Percentiles rank a stretch among this genome's conserved stretches.
Evolutionary conservation across 2,888 invertebrate species (phyloP).

Genomic region (Lomographa bimaculata): DNA sequence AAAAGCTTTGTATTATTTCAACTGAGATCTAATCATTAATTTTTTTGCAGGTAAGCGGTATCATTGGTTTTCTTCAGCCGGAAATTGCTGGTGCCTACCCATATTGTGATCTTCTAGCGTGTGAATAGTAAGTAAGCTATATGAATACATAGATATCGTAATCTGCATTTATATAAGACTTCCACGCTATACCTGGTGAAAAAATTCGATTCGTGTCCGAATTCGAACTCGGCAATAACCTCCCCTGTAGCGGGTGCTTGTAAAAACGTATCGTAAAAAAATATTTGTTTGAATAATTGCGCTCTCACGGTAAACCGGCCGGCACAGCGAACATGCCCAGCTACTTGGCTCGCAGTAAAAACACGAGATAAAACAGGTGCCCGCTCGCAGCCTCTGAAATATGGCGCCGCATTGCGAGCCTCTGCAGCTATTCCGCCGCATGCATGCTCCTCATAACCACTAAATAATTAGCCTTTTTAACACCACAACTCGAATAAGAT

Average conservation of each 20-base stretch:
- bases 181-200: too few species aligned
- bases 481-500: slow-evolving; percentile 1
- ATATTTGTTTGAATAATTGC: slow-evolving; percentile 36
- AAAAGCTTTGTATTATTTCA: too few species aligned
- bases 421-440: slow-evolving; percentile 48
- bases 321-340: slow-evolving; percentile 26
- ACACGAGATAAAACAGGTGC: slow-evolving; percentile 74
- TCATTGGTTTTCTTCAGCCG: too few species aligned
- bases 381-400: slow-evolving; percentile 57
- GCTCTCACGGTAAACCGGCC: slow-evolving; percentile 22
- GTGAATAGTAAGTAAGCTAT: too few species aligned
- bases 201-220: background rate
- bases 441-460: slow-evolving; percentile 22
- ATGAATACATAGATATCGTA: too few species aligned
- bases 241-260: slow-evolving; percentile 24
- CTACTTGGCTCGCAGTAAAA: slow-evolving; percentile 62
- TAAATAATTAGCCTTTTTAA: slow-evolving; percentile 18
- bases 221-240: slow-evolving; percentile 13
- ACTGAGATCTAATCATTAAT: too few species aligned
- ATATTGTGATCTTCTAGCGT: too few species aligned
- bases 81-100: too few species aligned
- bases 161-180: too few species aligned
- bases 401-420: slow-evolving; percentile 68
- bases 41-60: too few species aligned
- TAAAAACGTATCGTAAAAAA: slow-evolving; percentile 30